Conservation (phyloP, 2,797 vertebrate species). For the Ctenochaetus hawaiiensis region DNA sequence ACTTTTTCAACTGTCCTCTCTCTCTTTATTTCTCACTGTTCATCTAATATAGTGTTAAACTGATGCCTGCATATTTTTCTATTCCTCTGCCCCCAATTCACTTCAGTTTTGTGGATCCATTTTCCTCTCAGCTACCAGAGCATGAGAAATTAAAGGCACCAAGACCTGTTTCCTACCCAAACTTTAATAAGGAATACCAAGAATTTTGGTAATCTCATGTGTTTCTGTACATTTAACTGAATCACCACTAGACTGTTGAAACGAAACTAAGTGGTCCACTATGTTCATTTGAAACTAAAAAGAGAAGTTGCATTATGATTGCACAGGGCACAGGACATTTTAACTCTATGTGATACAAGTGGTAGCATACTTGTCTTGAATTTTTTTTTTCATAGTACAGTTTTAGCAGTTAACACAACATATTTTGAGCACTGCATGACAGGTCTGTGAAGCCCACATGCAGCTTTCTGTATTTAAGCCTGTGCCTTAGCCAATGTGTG, state of each 20-base stretch:
- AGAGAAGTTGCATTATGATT: constrained; percentile 7
- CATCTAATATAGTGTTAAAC: not conserved
- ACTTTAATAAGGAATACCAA: constrained; percentile 16
- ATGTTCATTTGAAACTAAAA: constrained; percentile 11
- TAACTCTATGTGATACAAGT: not conserved
- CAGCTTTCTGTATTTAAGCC: not conserved
- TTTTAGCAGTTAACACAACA: not conserved
- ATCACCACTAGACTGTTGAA: not conserved
- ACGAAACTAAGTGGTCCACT: not conserved
- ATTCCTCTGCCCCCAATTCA: constrained; percentile 15
- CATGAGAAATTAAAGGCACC: constrained; percentile 13
- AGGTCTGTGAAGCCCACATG: constrained; percentile 16
- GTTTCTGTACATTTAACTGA: constrained; percentile 30
- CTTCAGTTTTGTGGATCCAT: constrained; percentile 27
- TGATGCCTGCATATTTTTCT: constrained; percentile 17
- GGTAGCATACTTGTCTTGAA: not conserved
- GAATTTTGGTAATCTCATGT: constrained; percentile 13
- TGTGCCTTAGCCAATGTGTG: not conserved
- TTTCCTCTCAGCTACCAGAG: constrained; percentile 28
- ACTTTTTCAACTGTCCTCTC: not conserved
- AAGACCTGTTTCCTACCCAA: constrained; percentile 25
- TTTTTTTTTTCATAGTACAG: not conserved
- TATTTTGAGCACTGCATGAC: constrained; percentile 10
- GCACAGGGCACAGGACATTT: not conserved
- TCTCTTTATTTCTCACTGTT: constrained; percentile 1